These are phyloP conservation scores for Cheilosia impressa DNA, from an alignment of 2,888 invertebrate genomes.

Conservation along the genomic window DNA sequence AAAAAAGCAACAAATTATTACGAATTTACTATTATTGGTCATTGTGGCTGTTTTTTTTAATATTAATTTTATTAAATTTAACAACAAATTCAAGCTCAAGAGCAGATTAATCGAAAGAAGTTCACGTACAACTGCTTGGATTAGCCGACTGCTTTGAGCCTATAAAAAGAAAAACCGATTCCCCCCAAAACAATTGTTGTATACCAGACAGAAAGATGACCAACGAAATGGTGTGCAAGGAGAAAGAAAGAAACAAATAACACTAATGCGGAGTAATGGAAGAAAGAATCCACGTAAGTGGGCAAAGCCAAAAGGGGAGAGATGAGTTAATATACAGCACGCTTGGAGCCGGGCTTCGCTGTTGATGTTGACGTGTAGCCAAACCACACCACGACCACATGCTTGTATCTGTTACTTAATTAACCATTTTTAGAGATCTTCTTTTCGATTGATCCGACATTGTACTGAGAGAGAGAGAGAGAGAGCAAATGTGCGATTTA, in stretches of 20 bases:
- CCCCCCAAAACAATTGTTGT: conserved; percentile 49
- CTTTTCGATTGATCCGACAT: conserved; percentile 1
- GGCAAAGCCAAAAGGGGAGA: conserved; percentile 4
- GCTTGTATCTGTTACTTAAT: conserved; percentile 53
- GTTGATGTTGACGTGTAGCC: conserved; percentile 11
- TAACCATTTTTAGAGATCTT: conserved; percentile 15
- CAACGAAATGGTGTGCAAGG: conserved; percentile 10
- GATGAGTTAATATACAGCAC: background rate
- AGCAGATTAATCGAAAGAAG: conserved; percentile 52
- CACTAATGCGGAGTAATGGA: conserved; percentile 20
- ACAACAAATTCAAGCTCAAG: conserved; percentile 36
- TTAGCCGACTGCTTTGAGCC: conserved; percentile 60
- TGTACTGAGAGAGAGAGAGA: conserved; percentile 23
- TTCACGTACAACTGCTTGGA: conserved; percentile 66
- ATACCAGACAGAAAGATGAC: conserved; percentile 18
- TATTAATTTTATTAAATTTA: background rate
- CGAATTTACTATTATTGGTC: conserved; percentile 40
- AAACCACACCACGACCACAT: background rate
- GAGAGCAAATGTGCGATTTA: conserved; percentile 24
- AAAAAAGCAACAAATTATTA: conserved; percentile 44
- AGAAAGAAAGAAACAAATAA: conserved; percentile 32
- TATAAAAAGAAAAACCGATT: conserved; percentile 71
- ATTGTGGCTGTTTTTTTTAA: conserved; percentile 30
- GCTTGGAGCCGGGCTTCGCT: conserved; percentile 31
- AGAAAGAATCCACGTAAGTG: conserved; percentile 38